Percentiles rank a stretch among this genome's conserved stretches.
These are phyloP conservation scores for Haplochromis burtoni DNA, from an alignment of 2,113 vertebrate species.

Conservation along the genomic window DNA sequence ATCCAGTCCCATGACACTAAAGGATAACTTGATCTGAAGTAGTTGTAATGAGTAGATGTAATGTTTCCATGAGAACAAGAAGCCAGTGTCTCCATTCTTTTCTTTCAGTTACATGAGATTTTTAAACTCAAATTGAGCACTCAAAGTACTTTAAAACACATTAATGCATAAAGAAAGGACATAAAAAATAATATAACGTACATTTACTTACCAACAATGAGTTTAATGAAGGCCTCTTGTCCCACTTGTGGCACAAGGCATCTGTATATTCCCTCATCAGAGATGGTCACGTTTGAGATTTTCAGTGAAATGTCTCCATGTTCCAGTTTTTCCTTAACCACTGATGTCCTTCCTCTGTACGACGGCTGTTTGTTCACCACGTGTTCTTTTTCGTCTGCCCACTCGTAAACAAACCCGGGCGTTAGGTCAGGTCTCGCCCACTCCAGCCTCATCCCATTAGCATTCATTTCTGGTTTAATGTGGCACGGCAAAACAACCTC, in stretches of 20 bases:
- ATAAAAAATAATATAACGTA: neutral
- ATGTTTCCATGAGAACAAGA: neutral
- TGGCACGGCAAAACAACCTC: neutral
- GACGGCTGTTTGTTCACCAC: neutral
- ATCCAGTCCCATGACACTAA: neutral
- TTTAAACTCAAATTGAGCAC: neutral
- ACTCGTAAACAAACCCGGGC: neutral
- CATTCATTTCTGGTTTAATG: neutral
- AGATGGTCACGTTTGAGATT: neutral
- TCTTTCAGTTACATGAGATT: neutral
- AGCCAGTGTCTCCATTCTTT: neutral
- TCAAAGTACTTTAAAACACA: neutral
- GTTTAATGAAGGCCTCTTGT: neutral
- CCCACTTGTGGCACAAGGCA: neutral
- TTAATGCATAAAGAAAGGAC: neutral
- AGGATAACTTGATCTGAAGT: neutral
- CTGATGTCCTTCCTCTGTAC: neutral
- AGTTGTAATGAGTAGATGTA: no score
- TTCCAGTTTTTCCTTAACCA: neutral
- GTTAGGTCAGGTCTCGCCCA: neutral
- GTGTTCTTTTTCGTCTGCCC: neutral
- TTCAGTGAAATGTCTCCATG: neutral
- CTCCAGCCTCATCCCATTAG: neutral
- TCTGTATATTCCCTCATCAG: neutral
- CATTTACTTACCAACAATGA: neutral